Conservation (phyloP, 2,888 invertebrate species). For the Andrena praecox region DNA sequence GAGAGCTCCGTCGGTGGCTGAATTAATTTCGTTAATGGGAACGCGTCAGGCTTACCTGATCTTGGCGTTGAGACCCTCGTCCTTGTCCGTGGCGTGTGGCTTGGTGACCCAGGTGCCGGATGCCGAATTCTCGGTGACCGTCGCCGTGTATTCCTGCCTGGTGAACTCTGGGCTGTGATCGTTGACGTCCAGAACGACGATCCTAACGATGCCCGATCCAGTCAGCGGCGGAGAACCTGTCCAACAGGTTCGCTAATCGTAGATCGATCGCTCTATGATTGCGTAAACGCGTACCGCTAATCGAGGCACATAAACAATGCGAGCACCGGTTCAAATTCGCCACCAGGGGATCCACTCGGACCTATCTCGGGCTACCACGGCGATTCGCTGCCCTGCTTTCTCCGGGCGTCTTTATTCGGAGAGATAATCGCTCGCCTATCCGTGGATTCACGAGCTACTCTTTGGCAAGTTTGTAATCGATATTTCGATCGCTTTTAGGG, state of each 20-base stretch:
- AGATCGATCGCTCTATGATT: constrained; percentile 46
- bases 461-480: neutral
- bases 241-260: constrained; percentile 72
- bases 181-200: constrained; percentile 97
- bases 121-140: constrained; percentile 93
- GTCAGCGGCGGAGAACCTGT: constrained; percentile 96
- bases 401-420: neutral
- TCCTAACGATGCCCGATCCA: constrained; percentile 95
- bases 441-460: neutral
- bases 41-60: constrained; percentile 87
- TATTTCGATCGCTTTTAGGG: too few species aligned
- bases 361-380: neutral
- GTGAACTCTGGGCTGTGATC: constrained; percentile 96
- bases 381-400: neutral
- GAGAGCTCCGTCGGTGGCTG: too few species aligned
- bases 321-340: neutral
- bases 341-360: neutral
- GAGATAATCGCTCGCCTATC: neutral
- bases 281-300: constrained; percentile 26
- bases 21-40: too few species aligned
- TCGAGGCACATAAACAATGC: constrained; percentile 22
- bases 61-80: constrained; percentile 94
- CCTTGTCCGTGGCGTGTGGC: constrained; percentile 93
- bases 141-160: constrained; percentile 91
- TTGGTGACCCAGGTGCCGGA: constrained; percentile 91